Evolutionary conservation across 2,113 vertebrate genomes (phyloP), one percentile per base, ranked within the genome.

Genomic region (Forbesichthys agassizii): DNA sequence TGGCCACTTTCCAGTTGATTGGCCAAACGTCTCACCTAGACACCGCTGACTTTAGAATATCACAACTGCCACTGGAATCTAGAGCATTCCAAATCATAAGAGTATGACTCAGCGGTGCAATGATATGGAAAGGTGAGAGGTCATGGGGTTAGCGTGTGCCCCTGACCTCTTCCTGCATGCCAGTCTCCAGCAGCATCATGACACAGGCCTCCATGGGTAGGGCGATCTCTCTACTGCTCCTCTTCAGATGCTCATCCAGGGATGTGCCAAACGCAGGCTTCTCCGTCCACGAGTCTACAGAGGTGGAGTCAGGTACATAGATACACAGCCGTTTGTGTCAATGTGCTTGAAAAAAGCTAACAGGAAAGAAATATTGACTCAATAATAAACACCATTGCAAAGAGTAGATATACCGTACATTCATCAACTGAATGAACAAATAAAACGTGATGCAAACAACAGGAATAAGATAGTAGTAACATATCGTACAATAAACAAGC

Each of bases 151-250:
- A 11, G 55, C 11, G 9, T 58, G 18, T 12, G 18, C 46, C 13
- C 33, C 27, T 69, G 58, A 99, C 96, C 96, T 98, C 98, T 79
- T 99, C 98, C 80, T 93, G 97, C 98, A 99, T 98, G 66, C 98
- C 98, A 0, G 97, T 98, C 80, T 98, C 98, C 64, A 99, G 87
- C 2, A 99, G 95, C 94, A 99, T 96, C 98, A 99, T 98, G 64
- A 99, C 93, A 9, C 97, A 99, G 71, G 98, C 98, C 78, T 99
- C 98, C 0, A 99, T 75, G 0, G 97, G 98, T 55, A 99, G 91
- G 0, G 98, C 96, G 0, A 99, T 94, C 77, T 99, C 97, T 9
- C 97, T 93, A n/a, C 94, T 87, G 0, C 97, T 98, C 73, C 98
- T 94, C 69, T 98, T 98, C 75, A 98, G 93, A 67, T 99, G 98